Conservation (phyloP, 2,888 invertebrate species). For the Pheosia tremula region DNA sequence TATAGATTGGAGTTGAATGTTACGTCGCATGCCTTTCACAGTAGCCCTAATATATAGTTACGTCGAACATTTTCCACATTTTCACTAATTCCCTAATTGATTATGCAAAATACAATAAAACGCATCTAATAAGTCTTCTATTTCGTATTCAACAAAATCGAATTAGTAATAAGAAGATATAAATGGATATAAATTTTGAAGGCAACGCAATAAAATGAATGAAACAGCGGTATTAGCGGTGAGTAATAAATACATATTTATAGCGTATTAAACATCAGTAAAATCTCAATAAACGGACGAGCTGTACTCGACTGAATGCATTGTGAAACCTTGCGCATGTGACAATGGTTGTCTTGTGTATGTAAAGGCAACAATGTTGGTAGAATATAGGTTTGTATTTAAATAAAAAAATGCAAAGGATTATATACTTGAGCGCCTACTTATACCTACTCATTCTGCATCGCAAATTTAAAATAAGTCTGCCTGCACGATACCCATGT, state of each 20-base stretch:
- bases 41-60: conserved; percentile 25
- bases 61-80: conserved; percentile 25
- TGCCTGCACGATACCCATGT: too few species aligned
- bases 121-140: conserved; percentile 65
- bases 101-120: conserved; percentile 63
- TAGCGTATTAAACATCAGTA: conserved; percentile 76
- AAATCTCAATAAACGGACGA: conserved; percentile 71
- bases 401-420: background rate
- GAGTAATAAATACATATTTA: conserved; percentile 77
- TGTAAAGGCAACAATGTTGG: conserved; percentile 18
- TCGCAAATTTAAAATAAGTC: background rate
- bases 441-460: background rate
- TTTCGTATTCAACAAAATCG: conserved; percentile 72
- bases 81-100: conserved; percentile 42
- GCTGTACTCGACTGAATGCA: conserved; percentile 52
- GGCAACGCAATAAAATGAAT: conserved; percentile 70
- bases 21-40: conserved; percentile 6
- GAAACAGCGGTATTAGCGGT: conserved; percentile 73
- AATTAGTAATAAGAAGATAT: conserved; percentile 66
- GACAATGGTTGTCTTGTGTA: conserved; percentile 44
- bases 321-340: conserved; percentile 58
- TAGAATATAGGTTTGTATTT: background rate
- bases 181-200: conserved; percentile 69
- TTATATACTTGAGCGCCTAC: background rate
- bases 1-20: too few species aligned